A percentile compares a stretch with the other conserved stretches of the same genome.
Conservation (phyloP, 2,113 vertebrate genomes). For the Casuarius casuarius region DNA sequence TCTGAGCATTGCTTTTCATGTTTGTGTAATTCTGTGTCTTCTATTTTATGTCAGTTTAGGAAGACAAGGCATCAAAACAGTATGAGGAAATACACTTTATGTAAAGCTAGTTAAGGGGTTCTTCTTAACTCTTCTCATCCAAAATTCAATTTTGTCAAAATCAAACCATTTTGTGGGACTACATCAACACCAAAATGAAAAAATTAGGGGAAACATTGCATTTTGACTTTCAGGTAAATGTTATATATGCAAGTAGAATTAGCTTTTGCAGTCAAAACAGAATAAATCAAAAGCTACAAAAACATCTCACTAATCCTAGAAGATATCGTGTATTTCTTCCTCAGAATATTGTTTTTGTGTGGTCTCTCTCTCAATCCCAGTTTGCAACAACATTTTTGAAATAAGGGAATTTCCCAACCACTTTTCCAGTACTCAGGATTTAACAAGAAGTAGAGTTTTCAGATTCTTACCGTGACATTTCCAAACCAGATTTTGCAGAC, state of each 20-base stretch:
- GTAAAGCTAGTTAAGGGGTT: background rate
- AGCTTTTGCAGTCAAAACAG: background rate
- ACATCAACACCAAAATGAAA: background rate
- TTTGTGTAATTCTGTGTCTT: background rate
- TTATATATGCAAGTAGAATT: background rate
- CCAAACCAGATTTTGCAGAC: background rate
- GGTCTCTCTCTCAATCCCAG: background rate
- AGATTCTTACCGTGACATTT: background rate
- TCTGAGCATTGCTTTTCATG: background rate
- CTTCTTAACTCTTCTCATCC: background rate
- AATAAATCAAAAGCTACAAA: background rate
- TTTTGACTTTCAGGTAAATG: background rate
- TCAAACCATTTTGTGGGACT: background rate
- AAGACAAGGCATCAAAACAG: slow-evolving; percentile 26
- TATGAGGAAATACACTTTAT: background rate
- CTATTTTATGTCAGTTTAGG: background rate
- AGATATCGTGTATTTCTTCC: accelerated
- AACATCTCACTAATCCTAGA: background rate
- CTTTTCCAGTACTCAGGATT: background rate
- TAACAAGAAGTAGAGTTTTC: background rate
- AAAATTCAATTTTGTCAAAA: background rate
- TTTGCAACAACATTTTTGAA: background rate
- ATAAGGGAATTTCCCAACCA: background rate
- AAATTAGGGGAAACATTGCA: background rate
- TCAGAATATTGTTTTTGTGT: background rate